A percentile compares a stretch with the other conserved stretches of the same genome.
Conservation (phyloP, 2,888 invertebrate species). For the Thumatha senex region DNA sequence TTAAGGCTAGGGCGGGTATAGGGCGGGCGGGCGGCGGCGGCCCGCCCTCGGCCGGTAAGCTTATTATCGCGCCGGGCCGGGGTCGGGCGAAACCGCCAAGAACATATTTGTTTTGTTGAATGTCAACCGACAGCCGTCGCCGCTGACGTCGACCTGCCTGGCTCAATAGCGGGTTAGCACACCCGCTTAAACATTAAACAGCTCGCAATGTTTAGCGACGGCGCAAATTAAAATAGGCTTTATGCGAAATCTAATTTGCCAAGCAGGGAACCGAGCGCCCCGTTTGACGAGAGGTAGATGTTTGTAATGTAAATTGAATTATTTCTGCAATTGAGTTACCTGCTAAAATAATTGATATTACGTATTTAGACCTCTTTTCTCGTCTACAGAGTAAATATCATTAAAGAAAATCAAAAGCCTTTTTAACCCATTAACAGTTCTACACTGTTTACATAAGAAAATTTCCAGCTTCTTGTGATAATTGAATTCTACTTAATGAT, state of each 20-base stretch:
- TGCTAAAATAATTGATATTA: slow-evolving; percentile 51
- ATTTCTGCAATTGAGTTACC: slow-evolving; percentile 69
- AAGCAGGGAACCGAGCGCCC: slow-evolving; percentile 66
- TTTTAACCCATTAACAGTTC: slow-evolving; percentile 29
- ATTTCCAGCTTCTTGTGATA: slow-evolving; percentile 10
- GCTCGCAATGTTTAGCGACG: slow-evolving; percentile 76
- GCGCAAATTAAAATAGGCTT: slow-evolving; percentile 82
- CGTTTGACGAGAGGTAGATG: slow-evolving; percentile 69
- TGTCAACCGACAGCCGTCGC: slow-evolving; percentile 63
- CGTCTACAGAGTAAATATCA: slow-evolving; percentile 36
- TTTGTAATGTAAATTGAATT: slow-evolving; percentile 79
- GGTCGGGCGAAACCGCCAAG: slow-evolving; percentile 48
- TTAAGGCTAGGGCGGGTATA: slow-evolving; percentile 54
- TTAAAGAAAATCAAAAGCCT: slow-evolving; percentile 37
- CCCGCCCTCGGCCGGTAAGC: slow-evolving; percentile 69
- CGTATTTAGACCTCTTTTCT: slow-evolving; percentile 36
- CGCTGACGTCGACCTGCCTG: slow-evolving; percentile 46
- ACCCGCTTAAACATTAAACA: slow-evolving; percentile 78
- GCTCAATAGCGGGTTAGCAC: slow-evolving; percentile 55
- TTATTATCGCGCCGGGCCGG: slow-evolving; percentile 68
- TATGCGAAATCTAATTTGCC: slow-evolving; percentile 81
- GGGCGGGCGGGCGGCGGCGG: slow-evolving; percentile 42
- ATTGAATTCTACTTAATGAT: slow-evolving; percentile 11
- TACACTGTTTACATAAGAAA: slow-evolving; percentile 11
- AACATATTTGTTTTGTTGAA: slow-evolving; percentile 77